Conservation (phyloP, 2,797 vertebrate genomes). For the Adrianichthys oophorus region DNA sequence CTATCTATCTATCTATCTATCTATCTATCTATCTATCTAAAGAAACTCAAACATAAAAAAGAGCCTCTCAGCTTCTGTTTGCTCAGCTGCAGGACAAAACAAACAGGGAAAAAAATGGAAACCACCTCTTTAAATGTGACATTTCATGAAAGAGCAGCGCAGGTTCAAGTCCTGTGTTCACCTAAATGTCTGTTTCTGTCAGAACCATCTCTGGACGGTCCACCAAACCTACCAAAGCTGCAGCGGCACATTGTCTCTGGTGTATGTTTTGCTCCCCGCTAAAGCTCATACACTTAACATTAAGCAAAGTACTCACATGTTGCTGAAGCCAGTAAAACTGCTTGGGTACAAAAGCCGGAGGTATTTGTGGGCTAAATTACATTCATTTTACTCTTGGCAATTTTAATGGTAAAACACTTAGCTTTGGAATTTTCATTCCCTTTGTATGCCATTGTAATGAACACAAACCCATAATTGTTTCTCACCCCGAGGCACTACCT, state of each 20-base stretch:
- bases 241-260: constrained; percentile 24
- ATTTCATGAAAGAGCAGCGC: constrained; percentile 14
- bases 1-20: no score
- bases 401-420: constrained; percentile 74
- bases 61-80: no score
- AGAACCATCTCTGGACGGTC: constrained; percentile 14
- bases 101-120: no score
- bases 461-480: constrained; percentile 76
- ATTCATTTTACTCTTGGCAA: constrained; percentile 68
- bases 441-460: constrained; percentile 74
- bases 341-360: constrained; percentile 65
- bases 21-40: no score
- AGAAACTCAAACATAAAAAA: no score
- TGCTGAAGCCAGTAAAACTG: constrained; percentile 61
- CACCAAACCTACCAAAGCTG: constrained; percentile 40
- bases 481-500: constrained; percentile 70
- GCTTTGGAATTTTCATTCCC: constrained; percentile 70
- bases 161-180: constrained; percentile 23
- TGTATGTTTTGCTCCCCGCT: constrained; percentile 21
- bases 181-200: constrained; percentile 19
- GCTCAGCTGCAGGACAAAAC: no score
- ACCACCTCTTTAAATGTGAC: neutral
- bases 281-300: constrained; percentile 30
- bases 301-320: constrained; percentile 44
- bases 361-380: constrained; percentile 74